Base-by-base conservation (phyloP, 2,888 invertebrate species). In the Acanthoscelides obtectus region DNA sequence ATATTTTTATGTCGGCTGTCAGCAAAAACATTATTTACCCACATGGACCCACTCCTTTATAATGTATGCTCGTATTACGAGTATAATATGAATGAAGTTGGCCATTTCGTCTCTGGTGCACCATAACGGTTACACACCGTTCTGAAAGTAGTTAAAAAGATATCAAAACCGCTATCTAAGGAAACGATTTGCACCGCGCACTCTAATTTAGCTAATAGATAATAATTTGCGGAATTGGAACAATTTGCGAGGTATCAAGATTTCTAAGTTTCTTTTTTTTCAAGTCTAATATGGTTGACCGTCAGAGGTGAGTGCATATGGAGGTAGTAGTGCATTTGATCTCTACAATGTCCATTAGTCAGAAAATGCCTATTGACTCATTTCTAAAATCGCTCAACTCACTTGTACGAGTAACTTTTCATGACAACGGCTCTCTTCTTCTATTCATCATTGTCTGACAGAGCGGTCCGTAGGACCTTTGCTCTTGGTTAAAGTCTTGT, bases 81-180 rank as follows among this genome's bases (percentile, higher is more conserved):
- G 8, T 20, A 66, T 22, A 21, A 21, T 20, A 66, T 22, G 22
- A 66, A 22, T 66, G 66, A 66, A 66, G 19, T 66, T 21, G 66
- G 22, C 20, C 22, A 66, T 66, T 22, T 21, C 20, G 45, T 45
- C 45, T 45, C 66, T 66, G 20, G 66, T 22, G 20, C 66, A 75
- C 45, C 12, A 72, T 70, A 74, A 75, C 75, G 72, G 75, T 75
- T 72, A 74, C 71, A 71, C 45, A 45, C 45, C 72, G 74, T 71
- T 72, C 71, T 66, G 67, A 66, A 74, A 72, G 72, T 69, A 71
- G 69, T 74, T 74, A 68, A 75, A 74, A 75, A 74, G 71, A 70
- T 74, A 71, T 72, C 68, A 72, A 72, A 74, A 74, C 74, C 75
- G 74, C 74, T 76, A 75, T 69, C 71, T 72, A 74, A 74, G 75